Evolutionary conservation across 2,113 vertebrate species (phyloP).

Genomic region (Platichthys stellatus): DNA sequence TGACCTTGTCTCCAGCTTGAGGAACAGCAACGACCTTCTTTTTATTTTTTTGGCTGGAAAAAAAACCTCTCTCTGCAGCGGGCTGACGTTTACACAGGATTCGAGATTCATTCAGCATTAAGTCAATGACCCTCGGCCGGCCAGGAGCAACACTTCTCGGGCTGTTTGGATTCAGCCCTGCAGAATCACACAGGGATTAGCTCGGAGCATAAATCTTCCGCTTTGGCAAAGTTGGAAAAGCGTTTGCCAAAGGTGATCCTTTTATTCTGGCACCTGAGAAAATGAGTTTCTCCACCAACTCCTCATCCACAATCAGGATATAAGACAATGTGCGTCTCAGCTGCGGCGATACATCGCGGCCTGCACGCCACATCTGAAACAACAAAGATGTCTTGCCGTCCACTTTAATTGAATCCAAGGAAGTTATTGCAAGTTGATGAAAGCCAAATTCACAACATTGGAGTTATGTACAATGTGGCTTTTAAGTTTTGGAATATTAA

Average conservation of each 20-base stretch:
- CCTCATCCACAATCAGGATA: constrained; percentile 23
- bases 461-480: constrained; percentile 18
- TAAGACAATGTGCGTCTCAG: constrained; percentile 42
- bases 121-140: constrained; percentile 63
- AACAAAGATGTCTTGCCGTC: constrained; percentile 43
- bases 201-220: constrained; percentile 47
- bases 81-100: constrained; percentile 72
- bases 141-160: constrained; percentile 54
- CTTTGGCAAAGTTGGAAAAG: constrained; percentile 31
- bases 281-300: constrained; percentile 7
- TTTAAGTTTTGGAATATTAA: constrained; percentile 38
- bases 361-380: constrained; percentile 48
- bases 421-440: constrained; percentile 45
- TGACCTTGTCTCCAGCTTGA: constrained; percentile 73
- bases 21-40: constrained; percentile 57
- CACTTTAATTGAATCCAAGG: constrained; percentile 52
- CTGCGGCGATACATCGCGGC: neutral
- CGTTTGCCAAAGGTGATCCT: constrained; percentile 9
- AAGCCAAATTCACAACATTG: constrained; percentile 5
- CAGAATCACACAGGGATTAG: constrained; percentile 40
- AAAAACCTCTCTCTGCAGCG: constrained; percentile 44
- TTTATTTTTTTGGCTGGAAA: constrained; percentile 51
- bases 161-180: constrained; percentile 52
- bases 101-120: constrained; percentile 68
- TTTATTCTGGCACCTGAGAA: constrained; percentile 18